Percentiles rank a stretch among this genome's conserved stretches.
phyloP scores from a whole-genome alignment of 2,888 invertebrate genomes.

The Drosophila borborema region DNA sequence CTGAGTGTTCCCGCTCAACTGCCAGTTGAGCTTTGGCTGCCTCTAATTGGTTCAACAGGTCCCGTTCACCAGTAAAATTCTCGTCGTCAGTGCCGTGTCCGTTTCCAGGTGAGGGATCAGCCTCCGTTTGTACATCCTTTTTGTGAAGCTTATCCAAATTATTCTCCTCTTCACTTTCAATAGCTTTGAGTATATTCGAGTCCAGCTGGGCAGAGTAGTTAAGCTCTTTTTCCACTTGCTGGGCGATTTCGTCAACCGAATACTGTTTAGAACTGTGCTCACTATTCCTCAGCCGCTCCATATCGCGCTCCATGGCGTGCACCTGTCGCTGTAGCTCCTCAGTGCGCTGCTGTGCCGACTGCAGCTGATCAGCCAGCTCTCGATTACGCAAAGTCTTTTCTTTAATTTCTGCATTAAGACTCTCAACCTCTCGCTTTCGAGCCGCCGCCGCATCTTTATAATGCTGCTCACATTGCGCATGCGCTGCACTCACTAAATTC shows the following conservation, averaged over 20 bases:
- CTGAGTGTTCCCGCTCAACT: slow-evolving; percentile 84
- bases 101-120: slow-evolving; percentile 46
- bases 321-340: slow-evolving; percentile 86
- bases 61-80: slow-evolving; percentile 82
- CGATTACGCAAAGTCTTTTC: slow-evolving; percentile 87
- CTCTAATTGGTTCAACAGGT: slow-evolving; percentile 82
- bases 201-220: slow-evolving; percentile 88
- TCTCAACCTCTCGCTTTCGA: slow-evolving; percentile 86
- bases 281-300: slow-evolving; percentile 80
- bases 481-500: slow-evolving; percentile 84
- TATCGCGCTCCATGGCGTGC: slow-evolving; percentile 85
- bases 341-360: slow-evolving; percentile 67
- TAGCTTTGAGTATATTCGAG: slow-evolving; percentile 87
- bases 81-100: slow-evolving; percentile 82
- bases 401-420: slow-evolving; percentile 87
- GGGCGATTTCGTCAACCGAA: slow-evolving; percentile 86
- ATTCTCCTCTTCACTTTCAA: slow-evolving; percentile 86
- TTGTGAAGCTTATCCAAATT: slow-evolving; percentile 76
- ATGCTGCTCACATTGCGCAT: slow-evolving; percentile 80
- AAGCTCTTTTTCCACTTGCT: slow-evolving; percentile 87
- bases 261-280: slow-evolving; percentile 82
- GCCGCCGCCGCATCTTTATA: slow-evolving; percentile 84
- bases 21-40: slow-evolving; percentile 76
- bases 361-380: slow-evolving; percentile 68
- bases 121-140: slow-evolving; percentile 65